Evolutionary conservation across 1,140 invertebrate genomes (phyloP), one percentile per base, ranked within the genome.

Genomic region (Scaptodrosophila lebanonensis): DNA sequence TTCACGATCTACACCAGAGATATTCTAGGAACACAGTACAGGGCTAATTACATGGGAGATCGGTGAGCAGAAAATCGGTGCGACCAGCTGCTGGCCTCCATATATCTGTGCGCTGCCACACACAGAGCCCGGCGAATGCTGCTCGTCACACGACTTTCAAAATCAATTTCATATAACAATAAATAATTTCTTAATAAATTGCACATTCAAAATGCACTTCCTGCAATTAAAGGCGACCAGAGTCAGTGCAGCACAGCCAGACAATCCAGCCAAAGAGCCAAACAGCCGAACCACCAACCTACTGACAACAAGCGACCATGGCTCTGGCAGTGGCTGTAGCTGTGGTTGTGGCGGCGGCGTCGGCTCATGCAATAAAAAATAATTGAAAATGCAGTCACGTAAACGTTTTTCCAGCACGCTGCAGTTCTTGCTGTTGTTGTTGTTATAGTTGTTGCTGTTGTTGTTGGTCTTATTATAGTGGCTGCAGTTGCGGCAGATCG

Each of bases 181-280:
- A 76, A 75, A 76, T 76, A 76, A 77, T 76, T 77, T 76, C 71
- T 77, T 77, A 77, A 76, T 76, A 76, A 76, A 76, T 76, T 76
- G 57, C 72, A 66, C 71, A 58, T 56, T 70, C 71, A 71, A 76
- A 76, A 76, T 66, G 71, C 70, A 76, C 71, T 76, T 76, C 71
- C 71, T 76, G 71, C 72, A 76, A 76, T 76, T 76, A 76, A 77
- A 71, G 71, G 66, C 12, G 42, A 40, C 30, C 45, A 13, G 17
- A 9, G 9, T 33, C 17, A 6, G 1, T 15, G 4, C 25, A 13
- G n/a, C n/a, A n/a, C n/a, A n/a, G n/a, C n/a, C n/a, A n/a, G n/a
- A n/a, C n/a, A n/a, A n/a, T n/a, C n/a, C n/a, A n/a, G n/a, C n/a
- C n/a, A n/a, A n/a, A n/a, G n/a, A n/a, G n/a, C n/a, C n/a, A n/a